These are phyloP conservation scores for Sinodicranocentrus sp. DNA, from an alignment of 2,888 invertebrate genomes.

Conservation along the genomic window DNA sequence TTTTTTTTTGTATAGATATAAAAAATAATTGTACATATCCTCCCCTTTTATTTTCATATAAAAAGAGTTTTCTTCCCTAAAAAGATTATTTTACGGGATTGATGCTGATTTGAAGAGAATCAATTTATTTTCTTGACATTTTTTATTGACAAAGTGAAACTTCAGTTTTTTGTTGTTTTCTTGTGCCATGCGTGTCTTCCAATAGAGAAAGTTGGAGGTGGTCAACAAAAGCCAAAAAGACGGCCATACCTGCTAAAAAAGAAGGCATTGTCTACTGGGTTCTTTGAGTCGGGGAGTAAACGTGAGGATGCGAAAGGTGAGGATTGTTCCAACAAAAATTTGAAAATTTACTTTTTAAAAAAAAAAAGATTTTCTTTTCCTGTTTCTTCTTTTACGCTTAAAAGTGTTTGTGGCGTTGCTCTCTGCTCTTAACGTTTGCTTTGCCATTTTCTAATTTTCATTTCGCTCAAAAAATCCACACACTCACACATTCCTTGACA, in stretches of 20 bases:
- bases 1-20: too few species aligned
- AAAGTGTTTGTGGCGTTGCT: background rate
- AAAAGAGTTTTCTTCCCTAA: too few species aligned
- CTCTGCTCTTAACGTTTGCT: background rate
- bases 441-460: too few species aligned
- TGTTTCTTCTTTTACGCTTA: slow-evolving; percentile 9
- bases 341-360: background rate
- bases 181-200: slow-evolving; percentile 28
- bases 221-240: slow-evolving; percentile 86
- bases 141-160: too few species aligned
- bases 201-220: slow-evolving; percentile 77
- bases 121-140: too few species aligned
- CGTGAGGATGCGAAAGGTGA: slow-evolving; percentile 75
- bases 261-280: slow-evolving; percentile 92
- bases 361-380: background rate
- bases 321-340: too few species aligned
- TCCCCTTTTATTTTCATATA: too few species aligned
- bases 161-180: slow-evolving; percentile 24
- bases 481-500: background rate
- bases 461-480: too few species aligned
- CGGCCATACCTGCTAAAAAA: slow-evolving; percentile 89
- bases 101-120: too few species aligned
- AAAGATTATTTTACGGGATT: too few species aligned
- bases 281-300: slow-evolving; percentile 84
- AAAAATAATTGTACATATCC: too few species aligned